Base-by-base conservation (phyloP, 2,797 vertebrate species). In the Periparus ater region DNA sequence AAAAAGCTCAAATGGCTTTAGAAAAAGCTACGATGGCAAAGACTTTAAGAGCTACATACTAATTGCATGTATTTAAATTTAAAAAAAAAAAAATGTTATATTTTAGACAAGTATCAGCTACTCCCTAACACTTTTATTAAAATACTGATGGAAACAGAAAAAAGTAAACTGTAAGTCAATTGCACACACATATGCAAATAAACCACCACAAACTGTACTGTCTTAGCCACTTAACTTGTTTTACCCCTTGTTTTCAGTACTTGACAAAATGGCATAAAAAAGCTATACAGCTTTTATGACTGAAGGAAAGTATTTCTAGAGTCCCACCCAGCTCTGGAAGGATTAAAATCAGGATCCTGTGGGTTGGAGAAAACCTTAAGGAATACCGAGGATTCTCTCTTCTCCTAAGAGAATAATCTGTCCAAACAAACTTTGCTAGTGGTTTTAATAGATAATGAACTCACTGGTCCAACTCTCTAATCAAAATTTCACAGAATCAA, bases 101-200 rank as follows among this genome's bases (percentile, higher is more conserved):
- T 63, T 88, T 91, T 44, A 71, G 30, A 91, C 34, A 93, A 84
- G 5, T 62, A 79, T 8, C 58, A 93, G 38, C 23, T 48, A 74
- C 29, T 58, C 20, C 11, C 38, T 88, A 74, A 63, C 2, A 25
- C 53, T 87, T 87, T 74, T 16, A 85, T 50, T 76, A 77, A 79
- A 85, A 93, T 61, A 89, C 45, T 91, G 47, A 82, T 62, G 78
- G 76, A 80, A 95, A 88, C 21, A 75, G 30, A 44, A 72, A 81
- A 61, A 79, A 27, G 21, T 76, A 75, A 92, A 75, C 65, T n/a
- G 17, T 16, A 83, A 23, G 11, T 57, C 45, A 70, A 88, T 15
- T 94, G 88, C 66, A 80, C 36, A 63, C 8, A 40, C 2, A 6
- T 36, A 67, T 8, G 44, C 34, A 87, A 85, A 85, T 54, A 93